Evolutionary conservation across 2,888 invertebrate genomes (phyloP).

Genomic region (Boloria selene): DNA sequence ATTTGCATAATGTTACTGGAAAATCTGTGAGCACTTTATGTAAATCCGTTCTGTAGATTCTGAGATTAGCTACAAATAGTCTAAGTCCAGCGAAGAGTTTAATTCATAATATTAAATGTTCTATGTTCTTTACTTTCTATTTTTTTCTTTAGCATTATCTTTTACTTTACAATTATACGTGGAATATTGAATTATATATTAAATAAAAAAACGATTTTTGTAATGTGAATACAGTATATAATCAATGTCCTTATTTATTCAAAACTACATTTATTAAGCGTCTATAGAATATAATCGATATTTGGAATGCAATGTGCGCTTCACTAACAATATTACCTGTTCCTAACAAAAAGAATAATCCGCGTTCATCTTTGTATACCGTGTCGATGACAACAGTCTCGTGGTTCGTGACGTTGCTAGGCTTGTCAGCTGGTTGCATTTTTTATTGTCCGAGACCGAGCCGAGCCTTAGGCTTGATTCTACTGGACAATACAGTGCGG

Average conservation of each 20-base stretch:
- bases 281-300: constrained; percentile 17
- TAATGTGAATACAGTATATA: background rate
- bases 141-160: no score
- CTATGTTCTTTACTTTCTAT: no score
- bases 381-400: constrained; percentile 65
- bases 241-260: no score
- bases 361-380: constrained; percentile 68
- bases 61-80: no score
- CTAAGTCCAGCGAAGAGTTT: no score
- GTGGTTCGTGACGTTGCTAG: constrained; percentile 58
- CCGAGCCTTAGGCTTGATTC: constrained; percentile 34
- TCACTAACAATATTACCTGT: constrained; percentile 73
- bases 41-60: no score
- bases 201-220: background rate
- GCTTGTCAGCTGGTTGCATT: constrained; percentile 55
- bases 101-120: no score
- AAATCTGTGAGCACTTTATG: no score
- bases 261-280: no score
- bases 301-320: constrained; percentile 39
- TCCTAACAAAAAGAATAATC: constrained; percentile 73
- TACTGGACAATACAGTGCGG: constrained; percentile 40
- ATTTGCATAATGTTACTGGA: no score
- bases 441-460: constrained; percentile 49
- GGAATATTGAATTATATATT: background rate
- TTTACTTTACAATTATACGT: no score